Evolutionary conservation across 2,888 invertebrate genomes (phyloP), one percentile per base, ranked within the genome.

Genomic region (Hydroisotoma schaefferi): DNA sequence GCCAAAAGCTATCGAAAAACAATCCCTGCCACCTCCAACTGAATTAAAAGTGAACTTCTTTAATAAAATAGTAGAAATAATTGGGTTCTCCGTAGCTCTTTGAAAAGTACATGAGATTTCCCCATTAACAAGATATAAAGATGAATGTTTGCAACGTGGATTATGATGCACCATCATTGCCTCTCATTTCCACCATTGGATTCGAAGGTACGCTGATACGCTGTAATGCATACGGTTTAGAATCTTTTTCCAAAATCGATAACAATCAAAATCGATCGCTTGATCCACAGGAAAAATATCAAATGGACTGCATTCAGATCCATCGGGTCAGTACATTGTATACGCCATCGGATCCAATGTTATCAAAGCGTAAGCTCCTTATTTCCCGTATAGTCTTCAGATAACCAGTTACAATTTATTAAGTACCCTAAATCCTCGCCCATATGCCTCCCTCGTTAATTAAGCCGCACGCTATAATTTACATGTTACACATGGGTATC

Each of bases 311-410:
- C 63, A 66, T 47, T 53, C 63, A 0, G 67, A 69, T 27, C 67
- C 67, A 4, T 57, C 60, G 12, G 61, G 65, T 6, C 60, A 59
- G 15, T 63, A 49, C 33, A 56, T 73, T 37, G 69, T 73, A 10
- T 73, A 73, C 57, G 73, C 73, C 5, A 69, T 74, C 43, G 74
- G 74, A 8, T 66, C 72, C 5, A 71, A 73, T 48, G 73, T 74
- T n/a, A 69, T 73, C 52, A 69, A 71, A 52, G 69, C 72, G 40
- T 70, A 60, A 55, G 49, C 53, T 15, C 52, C 55, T 40, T 52
- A 26, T 44, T 23, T n/a, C n/a, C n/a, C n/a, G n/a, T n/a, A n/a
- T n/a, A n/a, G n/a, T n/a, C n/a, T n/a, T n/a, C n/a, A n/a, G n/a
- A n/a, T n/a, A n/a, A n/a, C n/a, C n/a, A n/a, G n/a, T n/a, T n/a